These are phyloP conservation scores for Phanerotoma sp. DNA, from an alignment of 2,888 invertebrate species.

Conservation along the genomic window DNA sequence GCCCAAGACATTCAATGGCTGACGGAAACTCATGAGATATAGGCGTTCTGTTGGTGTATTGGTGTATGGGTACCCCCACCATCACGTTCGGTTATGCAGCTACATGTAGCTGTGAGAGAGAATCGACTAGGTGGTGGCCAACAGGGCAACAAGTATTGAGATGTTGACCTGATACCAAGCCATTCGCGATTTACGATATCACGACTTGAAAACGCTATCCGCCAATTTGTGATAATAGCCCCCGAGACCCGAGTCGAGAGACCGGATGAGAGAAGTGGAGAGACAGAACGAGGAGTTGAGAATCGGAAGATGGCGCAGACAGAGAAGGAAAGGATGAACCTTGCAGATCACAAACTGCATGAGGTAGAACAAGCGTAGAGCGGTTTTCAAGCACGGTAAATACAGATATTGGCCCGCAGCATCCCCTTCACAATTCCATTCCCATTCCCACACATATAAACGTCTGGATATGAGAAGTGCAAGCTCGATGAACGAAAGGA, in stretches of 20 bases:
- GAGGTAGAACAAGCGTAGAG: slow-evolving; percentile 24
- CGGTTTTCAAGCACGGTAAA: slow-evolving; percentile 27
- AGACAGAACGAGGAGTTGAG: slow-evolving; percentile 19
- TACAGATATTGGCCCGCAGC: slow-evolving; percentile 29
- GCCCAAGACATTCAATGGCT: too few species aligned
- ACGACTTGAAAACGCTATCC: slow-evolving; percentile 43
- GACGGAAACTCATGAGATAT: too few species aligned
- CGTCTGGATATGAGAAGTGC: not conserved
- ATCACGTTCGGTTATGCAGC: not conserved
- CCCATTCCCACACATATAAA: slow-evolving; percentile 25
- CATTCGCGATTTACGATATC: slow-evolving; percentile 40
- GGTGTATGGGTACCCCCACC: slow-evolving; percentile 20
- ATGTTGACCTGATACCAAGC: slow-evolving; percentile 38
- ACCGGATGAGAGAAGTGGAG: slow-evolving; percentile 13
- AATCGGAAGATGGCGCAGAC: slow-evolving; percentile 21
- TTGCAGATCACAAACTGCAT: slow-evolving; percentile 21
- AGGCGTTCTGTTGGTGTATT: not conserved
- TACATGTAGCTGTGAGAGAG: slow-evolving; percentile 3
- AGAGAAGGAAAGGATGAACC: slow-evolving; percentile 18
- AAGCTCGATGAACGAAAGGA: slow-evolving; percentile 2
- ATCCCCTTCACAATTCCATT: slow-evolving; percentile 26
- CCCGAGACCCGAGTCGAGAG: slow-evolving; percentile 11
- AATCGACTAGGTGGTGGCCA: slow-evolving; percentile 31
- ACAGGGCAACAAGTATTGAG: slow-evolving; percentile 37
- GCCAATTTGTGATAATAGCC: slow-evolving; percentile 43